These are phyloP conservation scores for Fundulus diaphanus DNA, from an alignment of 2,797 vertebrate species.

Conservation along the genomic window DNA sequence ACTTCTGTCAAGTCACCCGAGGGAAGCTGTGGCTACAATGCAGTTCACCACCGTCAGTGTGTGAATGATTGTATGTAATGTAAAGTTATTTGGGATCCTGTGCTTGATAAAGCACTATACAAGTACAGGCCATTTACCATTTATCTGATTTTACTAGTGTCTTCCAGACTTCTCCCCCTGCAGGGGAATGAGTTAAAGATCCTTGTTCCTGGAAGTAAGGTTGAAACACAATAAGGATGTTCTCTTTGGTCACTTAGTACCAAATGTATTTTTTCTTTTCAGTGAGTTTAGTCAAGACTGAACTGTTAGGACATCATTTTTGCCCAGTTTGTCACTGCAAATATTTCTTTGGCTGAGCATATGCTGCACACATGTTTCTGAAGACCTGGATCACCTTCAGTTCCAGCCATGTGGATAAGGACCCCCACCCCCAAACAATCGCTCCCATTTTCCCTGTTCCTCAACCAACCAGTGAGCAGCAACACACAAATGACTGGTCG, in stretches of 20 bases:
- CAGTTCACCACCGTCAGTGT: too few species aligned
- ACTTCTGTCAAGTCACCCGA: too few species aligned
- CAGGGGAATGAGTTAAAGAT: too few species aligned
- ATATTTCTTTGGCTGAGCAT: constrained; percentile 54
- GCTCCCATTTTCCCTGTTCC: background rate
- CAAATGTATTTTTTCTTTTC: constrained; percentile 5
- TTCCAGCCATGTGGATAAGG: constrained; percentile 31
- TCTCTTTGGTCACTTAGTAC: constrained; percentile 3
- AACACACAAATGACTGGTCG: constrained; percentile 19
- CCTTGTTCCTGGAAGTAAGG: background rate
- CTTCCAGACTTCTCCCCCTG: too few species aligned
- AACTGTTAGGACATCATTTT: constrained; percentile 43
- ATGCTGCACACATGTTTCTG: constrained; percentile 55
- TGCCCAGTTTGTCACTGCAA: constrained; percentile 56
- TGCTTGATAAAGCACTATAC: too few species aligned
- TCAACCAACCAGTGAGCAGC: constrained; percentile 10
- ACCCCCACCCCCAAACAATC: background rate
- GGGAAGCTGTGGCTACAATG: too few species aligned
- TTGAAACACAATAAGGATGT: background rate
- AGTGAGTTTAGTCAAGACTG: constrained; percentile 11
- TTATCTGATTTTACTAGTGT: too few species aligned
- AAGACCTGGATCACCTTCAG: constrained; percentile 42
- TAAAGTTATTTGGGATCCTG: too few species aligned
- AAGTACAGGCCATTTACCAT: too few species aligned
- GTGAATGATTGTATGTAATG: too few species aligned